Percentiles rank a stretch among this genome's conserved stretches.
phyloP scores from a whole-genome alignment of 2,797 vertebrate species.

The Holocentrus rufus region DNA sequence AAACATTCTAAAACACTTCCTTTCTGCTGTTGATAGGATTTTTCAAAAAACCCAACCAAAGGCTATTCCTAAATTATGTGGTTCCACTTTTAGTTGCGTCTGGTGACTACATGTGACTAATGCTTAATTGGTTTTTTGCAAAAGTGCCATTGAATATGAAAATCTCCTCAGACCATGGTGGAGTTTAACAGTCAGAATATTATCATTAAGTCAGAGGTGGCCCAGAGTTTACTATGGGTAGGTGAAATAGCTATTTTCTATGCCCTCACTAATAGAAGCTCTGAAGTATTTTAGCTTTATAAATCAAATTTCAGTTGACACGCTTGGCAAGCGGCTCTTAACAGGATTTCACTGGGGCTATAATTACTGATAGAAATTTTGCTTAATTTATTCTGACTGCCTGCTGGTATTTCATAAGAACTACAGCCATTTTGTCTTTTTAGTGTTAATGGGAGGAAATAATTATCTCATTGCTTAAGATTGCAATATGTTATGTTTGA shows the following conservation, averaged over 20 bases:
- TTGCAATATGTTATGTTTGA: constrained; percentile 51
- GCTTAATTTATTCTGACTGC: constrained; percentile 74
- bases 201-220: constrained; percentile 72
- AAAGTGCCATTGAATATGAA: constrained; percentile 75
- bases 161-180: constrained; percentile 67
- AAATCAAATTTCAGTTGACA: constrained; percentile 79
- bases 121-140: constrained; percentile 73
- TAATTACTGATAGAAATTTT: constrained; percentile 78
- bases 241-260: constrained; percentile 69
- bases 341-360: constrained; percentile 75
- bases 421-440: constrained; percentile 66
- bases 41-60: constrained; percentile 55
- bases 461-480: constrained; percentile 58
- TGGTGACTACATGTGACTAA: constrained; percentile 68
- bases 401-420: constrained; percentile 71
- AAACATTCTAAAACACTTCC: constrained; percentile 72
- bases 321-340: constrained; percentile 72
- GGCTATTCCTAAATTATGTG: constrained; percentile 72
- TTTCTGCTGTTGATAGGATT: constrained; percentile 72
- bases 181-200: constrained; percentile 67
- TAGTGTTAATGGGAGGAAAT: constrained; percentile 64
- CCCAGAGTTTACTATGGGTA: constrained; percentile 64
- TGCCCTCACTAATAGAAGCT: constrained; percentile 66
- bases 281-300: constrained; percentile 72
- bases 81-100: constrained; percentile 66